Conservation (phyloP, 37 sponge, comb jelly and placozoan species). For the Spongilla lacustris region DNA sequence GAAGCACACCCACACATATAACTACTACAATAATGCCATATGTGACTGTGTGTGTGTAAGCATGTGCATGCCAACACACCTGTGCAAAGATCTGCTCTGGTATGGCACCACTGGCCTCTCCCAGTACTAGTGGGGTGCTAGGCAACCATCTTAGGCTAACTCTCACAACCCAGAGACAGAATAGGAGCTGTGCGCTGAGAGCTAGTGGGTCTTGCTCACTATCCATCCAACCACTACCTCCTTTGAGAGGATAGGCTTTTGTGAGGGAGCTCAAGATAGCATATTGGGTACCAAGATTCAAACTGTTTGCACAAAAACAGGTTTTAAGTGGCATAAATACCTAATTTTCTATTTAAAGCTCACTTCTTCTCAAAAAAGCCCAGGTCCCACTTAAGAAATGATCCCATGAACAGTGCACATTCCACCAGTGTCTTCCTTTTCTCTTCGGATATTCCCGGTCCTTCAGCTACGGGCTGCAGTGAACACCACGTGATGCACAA, state of each 20-base stretch:
- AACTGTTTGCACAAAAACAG: conserved; percentile 10
- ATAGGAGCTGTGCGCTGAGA: conserved; percentile 47
- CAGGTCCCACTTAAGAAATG: conserved; percentile 61
- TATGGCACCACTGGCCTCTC: conserved; percentile 23
- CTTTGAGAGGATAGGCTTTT: conserved; percentile 10
- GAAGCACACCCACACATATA: neutral
- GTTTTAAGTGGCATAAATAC: neutral
- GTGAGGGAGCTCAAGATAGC: conserved; percentile 46
- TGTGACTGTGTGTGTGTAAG: neutral
- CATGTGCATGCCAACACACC: neutral
- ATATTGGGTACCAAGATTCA: conserved; percentile 48
- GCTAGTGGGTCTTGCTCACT: neutral
- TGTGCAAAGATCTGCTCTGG: conserved; percentile 27
- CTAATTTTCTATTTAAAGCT: neutral
- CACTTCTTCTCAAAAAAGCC: conserved; percentile 45
- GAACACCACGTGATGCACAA: neutral
- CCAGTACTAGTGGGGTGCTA: neutral
- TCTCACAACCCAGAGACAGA: conserved; percentile 44
- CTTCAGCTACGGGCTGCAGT: neutral
- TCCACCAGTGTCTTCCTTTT: conserved; percentile 37
- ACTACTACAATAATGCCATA: neutral
- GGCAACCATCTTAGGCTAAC: conserved; percentile 3
- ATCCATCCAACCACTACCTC: neutral
- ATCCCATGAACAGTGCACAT: conserved; percentile 64
- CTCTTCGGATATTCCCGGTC: conserved; percentile 26